A percentile compares a stretch with the other conserved stretches of the same genome.
Evolutionary conservation across 2,113 vertebrate genomes (phyloP).

Genomic region (Gymnocephalus cernua): DNA sequence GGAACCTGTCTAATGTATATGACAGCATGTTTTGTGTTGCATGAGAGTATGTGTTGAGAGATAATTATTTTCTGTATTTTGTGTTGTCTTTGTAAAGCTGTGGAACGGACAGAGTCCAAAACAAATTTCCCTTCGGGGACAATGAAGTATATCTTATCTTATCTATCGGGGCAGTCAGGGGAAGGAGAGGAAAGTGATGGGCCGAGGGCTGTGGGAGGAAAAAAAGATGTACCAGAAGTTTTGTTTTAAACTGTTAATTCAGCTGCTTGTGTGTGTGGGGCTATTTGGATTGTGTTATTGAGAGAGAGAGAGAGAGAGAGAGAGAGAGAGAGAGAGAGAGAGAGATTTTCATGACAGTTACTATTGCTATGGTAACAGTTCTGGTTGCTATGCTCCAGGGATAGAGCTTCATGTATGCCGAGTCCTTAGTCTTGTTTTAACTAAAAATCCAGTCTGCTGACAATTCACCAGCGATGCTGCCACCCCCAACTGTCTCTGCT

Average conservation of each 20-base stretch:
- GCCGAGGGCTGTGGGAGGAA: not conserved
- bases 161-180: not conserved
- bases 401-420: constrained; percentile 40
- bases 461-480: not conserved
- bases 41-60: too few species aligned
- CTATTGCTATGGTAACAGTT: constrained; percentile 66
- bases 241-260: not conserved
- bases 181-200: not conserved
- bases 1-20: too few species aligned
- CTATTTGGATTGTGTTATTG: not conserved
- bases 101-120: too few species aligned
- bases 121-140: too few species aligned
- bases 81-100: too few species aligned
- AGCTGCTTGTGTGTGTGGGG: not conserved
- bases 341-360: constrained; percentile 35
- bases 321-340: not conserved
- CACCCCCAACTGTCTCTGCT: not conserved
- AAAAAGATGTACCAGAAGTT: not conserved
- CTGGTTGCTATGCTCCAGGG: constrained; percentile 56
- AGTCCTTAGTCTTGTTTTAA: constrained; percentile 13
- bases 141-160: too few species aligned
- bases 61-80: too few species aligned
- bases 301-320: not conserved
- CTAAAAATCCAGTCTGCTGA: constrained; percentile 13
- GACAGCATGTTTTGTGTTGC: too few species aligned